These are phyloP conservation scores for Arrhopalites spinosus DNA, from an alignment of 2,888 invertebrate genomes.

Conservation along the genomic window DNA sequence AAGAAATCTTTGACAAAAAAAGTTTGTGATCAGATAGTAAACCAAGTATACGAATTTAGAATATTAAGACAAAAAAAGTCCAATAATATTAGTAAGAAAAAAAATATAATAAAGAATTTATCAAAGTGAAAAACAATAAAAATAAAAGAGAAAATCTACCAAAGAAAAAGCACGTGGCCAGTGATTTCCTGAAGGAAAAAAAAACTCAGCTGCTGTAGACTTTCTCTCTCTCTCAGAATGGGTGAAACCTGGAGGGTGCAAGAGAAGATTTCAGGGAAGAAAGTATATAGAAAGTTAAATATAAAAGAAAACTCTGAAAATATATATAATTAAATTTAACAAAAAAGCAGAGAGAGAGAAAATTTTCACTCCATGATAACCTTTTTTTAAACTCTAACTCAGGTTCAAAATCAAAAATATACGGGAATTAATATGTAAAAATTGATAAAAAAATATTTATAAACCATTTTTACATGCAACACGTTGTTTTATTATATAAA, in stretches of 20 bases:
- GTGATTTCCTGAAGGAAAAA: neutral
- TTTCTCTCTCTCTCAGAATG: neutral
- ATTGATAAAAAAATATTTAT: no score
- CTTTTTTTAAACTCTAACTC: no score
- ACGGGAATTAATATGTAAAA: constrained; percentile 21
- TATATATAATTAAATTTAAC: no score
- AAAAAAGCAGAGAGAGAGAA: no score
- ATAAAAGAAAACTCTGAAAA: no score
- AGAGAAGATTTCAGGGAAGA: no score
- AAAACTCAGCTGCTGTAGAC: neutral
- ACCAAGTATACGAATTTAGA: neutral
- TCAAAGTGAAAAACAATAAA: neutral
- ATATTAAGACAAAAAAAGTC: neutral
- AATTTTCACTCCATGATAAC: no score
- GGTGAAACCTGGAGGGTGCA: no score
- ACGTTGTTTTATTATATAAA: neutral
- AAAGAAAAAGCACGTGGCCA: neutral
- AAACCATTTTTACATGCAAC: no score
- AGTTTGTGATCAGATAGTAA: neutral
- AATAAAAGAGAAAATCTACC: neutral
- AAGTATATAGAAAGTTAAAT: no score
- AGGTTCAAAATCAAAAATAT: constrained; percentile 23
- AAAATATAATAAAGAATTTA: neutral
- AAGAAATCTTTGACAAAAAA: neutral
- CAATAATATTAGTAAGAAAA: neutral